phyloP scores from a whole-genome alignment of 1,140 invertebrate species.

The Proctacanthus coquilletti region DNA sequence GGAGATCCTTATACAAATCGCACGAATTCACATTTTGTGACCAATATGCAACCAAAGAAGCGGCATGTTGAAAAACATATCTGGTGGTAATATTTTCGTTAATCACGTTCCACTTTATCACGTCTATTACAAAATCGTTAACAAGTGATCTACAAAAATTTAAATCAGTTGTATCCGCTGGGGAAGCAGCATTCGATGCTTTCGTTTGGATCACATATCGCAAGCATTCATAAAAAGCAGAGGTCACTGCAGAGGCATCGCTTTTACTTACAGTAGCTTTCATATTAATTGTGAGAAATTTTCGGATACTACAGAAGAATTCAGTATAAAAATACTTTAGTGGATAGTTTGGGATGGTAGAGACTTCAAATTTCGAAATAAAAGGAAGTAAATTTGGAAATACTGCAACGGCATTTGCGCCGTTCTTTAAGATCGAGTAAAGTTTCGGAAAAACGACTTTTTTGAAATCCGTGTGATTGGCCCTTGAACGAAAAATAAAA shows the following conservation, averaged over 20 bases:
- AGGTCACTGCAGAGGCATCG: conserved; percentile 43
- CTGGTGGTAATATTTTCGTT: conserved; percentile 27
- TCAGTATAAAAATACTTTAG: conserved; percentile 42
- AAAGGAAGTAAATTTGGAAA: conserved; percentile 61
- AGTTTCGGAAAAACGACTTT: conserved; percentile 57
- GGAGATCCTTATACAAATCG: conserved; percentile 30
- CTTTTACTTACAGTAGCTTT: conserved; percentile 20
- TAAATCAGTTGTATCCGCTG: too few species aligned
- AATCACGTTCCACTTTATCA: conserved; percentile 31
- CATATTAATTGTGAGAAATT: conserved; percentile 1
- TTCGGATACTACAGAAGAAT: conserved; percentile 47
- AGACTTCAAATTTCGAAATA: conserved; percentile 53
- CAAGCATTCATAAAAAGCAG: conserved; percentile 53
- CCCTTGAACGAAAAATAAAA: conserved; percentile 33
- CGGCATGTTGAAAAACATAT: conserved; percentile 34
- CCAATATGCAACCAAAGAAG: conserved; percentile 38
- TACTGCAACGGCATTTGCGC: conserved; percentile 54
- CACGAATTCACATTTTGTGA: conserved; percentile 30
- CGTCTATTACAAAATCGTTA: conserved; percentile 33
- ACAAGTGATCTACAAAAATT: too few species aligned
- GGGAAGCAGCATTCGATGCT: too few species aligned
- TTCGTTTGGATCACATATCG: conserved; percentile 41
- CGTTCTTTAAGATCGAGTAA: conserved; percentile 44
- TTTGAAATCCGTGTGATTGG: conserved; percentile 46
- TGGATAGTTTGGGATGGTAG: too few species aligned